These are phyloP conservation scores for Actinernus sp. DNA, from an alignment of 92 coral and sea anemone species.

Conservation along the genomic window DNA sequence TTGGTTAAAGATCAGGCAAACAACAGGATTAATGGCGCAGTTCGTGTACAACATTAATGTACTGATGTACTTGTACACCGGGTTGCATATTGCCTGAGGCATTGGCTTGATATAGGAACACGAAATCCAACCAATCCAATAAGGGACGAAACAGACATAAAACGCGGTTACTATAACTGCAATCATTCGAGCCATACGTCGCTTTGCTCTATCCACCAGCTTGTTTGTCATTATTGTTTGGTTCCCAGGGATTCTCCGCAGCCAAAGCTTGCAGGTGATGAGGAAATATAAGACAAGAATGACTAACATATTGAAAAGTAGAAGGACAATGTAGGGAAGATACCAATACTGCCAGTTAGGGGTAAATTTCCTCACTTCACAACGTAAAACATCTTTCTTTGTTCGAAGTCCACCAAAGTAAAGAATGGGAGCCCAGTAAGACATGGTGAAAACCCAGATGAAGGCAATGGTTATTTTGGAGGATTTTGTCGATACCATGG, in stretches of 20 bases:
- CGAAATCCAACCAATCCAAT: conserved; percentile 36
- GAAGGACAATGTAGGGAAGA: conserved; percentile 10
- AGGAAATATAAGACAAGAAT: conserved; percentile 34
- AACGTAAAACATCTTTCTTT: neutral
- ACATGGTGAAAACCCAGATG: conserved; percentile 10
- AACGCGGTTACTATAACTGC: conserved; percentile 25
- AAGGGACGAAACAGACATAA: conserved; percentile 31
- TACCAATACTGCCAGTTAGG: conserved; percentile 36
- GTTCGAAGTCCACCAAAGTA: conserved; percentile 16
- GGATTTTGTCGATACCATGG: conserved; percentile 32
- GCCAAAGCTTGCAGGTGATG: conserved; percentile 42
- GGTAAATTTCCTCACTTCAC: conserved; percentile 19
- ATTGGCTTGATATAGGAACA: conserved; percentile 6
- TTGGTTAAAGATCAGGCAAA: conserved; percentile 25
- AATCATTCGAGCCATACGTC: conserved; percentile 40
- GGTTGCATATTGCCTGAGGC: conserved; percentile 30
- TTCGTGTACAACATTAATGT: conserved; percentile 12
- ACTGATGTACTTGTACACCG: conserved; percentile 11
- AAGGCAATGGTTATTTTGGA: conserved; percentile 32
- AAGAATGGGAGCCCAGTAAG: conserved; percentile 37
- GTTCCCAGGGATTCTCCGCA: conserved; percentile 45
- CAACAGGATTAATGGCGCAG: conserved; percentile 38
- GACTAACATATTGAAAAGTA: conserved; percentile 12
- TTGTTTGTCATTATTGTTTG: conserved; percentile 20
- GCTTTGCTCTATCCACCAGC: conserved; percentile 14